These are phyloP conservation scores for Athalia cordata DNA, from an alignment of 2,888 invertebrate species.

Conservation along the genomic window DNA sequence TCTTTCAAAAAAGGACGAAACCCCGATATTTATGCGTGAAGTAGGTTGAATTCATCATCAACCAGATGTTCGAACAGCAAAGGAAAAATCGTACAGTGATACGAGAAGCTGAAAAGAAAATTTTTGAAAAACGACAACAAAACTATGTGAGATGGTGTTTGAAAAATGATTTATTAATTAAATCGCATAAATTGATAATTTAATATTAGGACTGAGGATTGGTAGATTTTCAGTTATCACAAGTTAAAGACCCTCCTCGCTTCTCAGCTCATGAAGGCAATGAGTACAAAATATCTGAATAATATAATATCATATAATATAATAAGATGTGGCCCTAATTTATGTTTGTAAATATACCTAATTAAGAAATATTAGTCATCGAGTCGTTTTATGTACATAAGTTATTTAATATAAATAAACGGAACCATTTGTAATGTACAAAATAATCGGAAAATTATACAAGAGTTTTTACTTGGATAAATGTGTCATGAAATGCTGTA, in stretches of 20 bases:
- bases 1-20: too few relatives aligned
- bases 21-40: too few relatives aligned
- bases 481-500: constrained; percentile 59
- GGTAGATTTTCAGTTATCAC: constrained; percentile 54
- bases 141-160: constrained; percentile 10
- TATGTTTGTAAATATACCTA: constrained; percentile 16
- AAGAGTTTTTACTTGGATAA: not conserved
- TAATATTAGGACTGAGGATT: constrained; percentile 51
- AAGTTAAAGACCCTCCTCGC: constrained; percentile 50
- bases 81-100: not conserved
- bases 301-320: constrained; percentile 1
- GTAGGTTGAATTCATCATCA: too few relatives aligned
- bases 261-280: constrained; percentile 30
- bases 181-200: constrained; percentile 51
- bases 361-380: constrained; percentile 41
- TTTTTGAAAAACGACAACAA: not conserved
- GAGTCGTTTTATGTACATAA: constrained; percentile 54
- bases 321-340: not conserved
- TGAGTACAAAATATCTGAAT: constrained; percentile 39
- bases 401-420: constrained; percentile 71
- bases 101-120: not conserved
- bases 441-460: constrained; percentile 54
- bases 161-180: constrained; percentile 44
- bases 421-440: constrained; percentile 65
- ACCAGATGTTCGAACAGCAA: not conserved